A percentile compares a stretch with the other conserved stretches of the same genome.
Evolutionary conservation across 2,797 vertebrate genomes (phyloP).

Genomic region (Clarias laeviceps): DNA sequence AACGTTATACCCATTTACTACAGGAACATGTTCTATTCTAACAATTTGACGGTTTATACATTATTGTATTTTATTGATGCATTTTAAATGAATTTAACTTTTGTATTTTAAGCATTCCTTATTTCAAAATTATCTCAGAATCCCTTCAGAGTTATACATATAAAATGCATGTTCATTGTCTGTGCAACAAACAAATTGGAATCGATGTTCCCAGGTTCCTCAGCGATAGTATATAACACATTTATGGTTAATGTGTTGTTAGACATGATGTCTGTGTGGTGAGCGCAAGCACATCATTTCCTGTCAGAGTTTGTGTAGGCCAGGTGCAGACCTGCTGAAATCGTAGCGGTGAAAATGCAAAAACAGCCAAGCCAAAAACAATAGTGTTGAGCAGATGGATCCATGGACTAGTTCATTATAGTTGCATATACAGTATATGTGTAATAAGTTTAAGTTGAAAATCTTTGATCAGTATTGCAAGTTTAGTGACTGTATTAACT

Average conservation of each 20-base stretch:
- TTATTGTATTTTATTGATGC: no score
- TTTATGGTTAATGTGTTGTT: not conserved
- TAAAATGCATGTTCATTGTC: not conserved
- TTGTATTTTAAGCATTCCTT: not conserved
- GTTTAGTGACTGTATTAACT: not conserved
- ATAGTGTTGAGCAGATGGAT: not conserved
- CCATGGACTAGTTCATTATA: not conserved
- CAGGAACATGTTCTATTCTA: not conserved
- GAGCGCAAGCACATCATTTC: slow-evolving; percentile 26
- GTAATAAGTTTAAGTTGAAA: not conserved
- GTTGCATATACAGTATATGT: not conserved
- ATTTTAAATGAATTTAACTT: not conserved
- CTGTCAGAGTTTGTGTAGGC: slow-evolving; percentile 22
- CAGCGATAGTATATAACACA: not conserved
- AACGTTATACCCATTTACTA: not conserved
- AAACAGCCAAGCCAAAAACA: not conserved
- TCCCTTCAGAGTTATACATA: not conserved
- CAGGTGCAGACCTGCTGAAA: slow-evolving; percentile 44
- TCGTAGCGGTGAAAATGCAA: slow-evolving; percentile 12
- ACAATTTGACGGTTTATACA: not conserved
- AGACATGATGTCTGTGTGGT: slow-evolving; percentile 22
- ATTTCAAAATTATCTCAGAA: not conserved
- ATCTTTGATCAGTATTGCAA: not conserved
- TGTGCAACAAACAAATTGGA: not conserved
- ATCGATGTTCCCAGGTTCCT: not conserved